Conservation (phyloP, 2,888 invertebrate species). For the Iselma pallidipennis region DNA sequence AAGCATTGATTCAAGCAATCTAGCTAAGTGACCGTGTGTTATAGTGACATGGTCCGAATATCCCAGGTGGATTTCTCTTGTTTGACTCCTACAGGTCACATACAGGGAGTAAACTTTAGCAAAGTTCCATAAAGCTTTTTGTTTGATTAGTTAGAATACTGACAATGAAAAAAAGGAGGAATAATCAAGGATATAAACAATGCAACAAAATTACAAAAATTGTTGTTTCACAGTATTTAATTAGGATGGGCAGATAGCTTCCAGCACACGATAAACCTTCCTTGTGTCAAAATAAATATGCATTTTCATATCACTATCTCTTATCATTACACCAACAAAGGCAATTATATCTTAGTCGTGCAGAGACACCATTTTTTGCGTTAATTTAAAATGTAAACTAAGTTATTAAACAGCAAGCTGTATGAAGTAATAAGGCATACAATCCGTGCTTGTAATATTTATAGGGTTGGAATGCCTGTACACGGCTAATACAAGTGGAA, state of each 20-base stretch:
- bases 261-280: no score
- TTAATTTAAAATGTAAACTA: constrained; percentile 40
- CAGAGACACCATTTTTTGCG: constrained; percentile 27
- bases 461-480: constrained; percentile 29
- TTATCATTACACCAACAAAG: constrained; percentile 17
- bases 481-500: constrained; percentile 22
- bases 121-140: not conserved
- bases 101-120: not conserved
- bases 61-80: not conserved
- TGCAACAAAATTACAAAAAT: no score
- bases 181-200: not conserved
- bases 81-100: not conserved
- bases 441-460: constrained; percentile 37
- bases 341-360: constrained; percentile 24
- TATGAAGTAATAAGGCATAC: constrained; percentile 37
- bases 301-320: not conserved
- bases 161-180: not conserved
- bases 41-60: constrained; percentile 18
- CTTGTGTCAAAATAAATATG: no score
- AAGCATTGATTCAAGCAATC: constrained; percentile 19
- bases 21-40: constrained; percentile 34
- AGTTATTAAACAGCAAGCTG: constrained; percentile 35
- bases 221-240: no score
- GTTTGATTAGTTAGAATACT: not conserved
- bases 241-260: no score